phyloP scores from a whole-genome alignment of 2,797 vertebrate species.

The Dipus sagitta region DNA sequence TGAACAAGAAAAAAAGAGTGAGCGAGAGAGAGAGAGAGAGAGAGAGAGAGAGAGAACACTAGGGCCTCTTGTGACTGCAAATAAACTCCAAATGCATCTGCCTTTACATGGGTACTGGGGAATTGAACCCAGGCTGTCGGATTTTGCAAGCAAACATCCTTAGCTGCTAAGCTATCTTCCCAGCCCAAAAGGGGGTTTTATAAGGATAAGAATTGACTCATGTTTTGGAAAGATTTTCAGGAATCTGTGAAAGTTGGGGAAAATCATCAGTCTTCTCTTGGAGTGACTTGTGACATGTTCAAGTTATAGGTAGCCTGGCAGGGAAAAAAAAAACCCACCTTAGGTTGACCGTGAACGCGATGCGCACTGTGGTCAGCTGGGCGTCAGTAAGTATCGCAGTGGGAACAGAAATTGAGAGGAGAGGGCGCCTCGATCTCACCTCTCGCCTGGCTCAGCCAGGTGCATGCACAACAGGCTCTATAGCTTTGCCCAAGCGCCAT shows the following conservation, averaged over 20 bases:
- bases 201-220: background rate
- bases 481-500: rapidly evolving
- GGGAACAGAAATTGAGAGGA: background rate
- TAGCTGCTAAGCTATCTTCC: too few species aligned
- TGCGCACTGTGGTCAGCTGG: background rate
- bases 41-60: too few species aligned
- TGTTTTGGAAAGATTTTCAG: constrained; percentile 48
- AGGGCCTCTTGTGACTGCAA: too few species aligned
- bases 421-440: rapidly evolving
- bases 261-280: background rate
- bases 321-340: background rate
- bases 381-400: rapidly evolving
- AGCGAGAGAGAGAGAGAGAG: too few species aligned
- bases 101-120: too few species aligned
- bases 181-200: background rate
- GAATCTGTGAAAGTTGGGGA: background rate
- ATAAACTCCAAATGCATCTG: too few species aligned
- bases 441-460: background rate
- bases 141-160: too few species aligned
- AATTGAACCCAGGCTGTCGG: too few species aligned
- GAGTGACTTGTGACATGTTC: background rate
- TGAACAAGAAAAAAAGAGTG: too few species aligned
- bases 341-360: background rate
- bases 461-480: too few species aligned
- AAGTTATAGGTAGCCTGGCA: background rate